A percentile compares a stretch with the other conserved stretches of the same genome.
phyloP scores from a whole-genome alignment of 1,140 invertebrate genomes.

The Eumaeus atala region DNA sequence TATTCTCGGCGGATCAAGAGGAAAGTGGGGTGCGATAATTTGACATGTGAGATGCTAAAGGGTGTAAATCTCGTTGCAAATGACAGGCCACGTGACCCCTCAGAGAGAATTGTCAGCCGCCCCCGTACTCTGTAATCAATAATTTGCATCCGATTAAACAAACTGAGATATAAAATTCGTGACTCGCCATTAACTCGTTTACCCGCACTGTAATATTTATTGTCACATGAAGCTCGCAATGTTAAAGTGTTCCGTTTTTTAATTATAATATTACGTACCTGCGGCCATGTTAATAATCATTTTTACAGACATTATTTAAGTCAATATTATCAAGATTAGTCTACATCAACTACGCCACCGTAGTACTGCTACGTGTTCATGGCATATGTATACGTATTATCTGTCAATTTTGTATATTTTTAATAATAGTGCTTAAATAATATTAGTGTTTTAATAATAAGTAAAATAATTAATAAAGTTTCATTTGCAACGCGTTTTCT shows the following conservation, averaged over 20 bases:
- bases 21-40: constrained; percentile 33
- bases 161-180: constrained; percentile 26
- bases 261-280: too few species aligned
- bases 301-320: too few species aligned
- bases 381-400: too few species aligned
- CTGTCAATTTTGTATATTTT: too few species aligned
- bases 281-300: too few species aligned
- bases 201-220: constrained; percentile 17
- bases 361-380: too few species aligned
- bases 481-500: too few species aligned
- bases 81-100: constrained; percentile 46
- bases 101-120: constrained; percentile 7
- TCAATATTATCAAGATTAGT: too few species aligned
- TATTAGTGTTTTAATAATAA: too few species aligned
- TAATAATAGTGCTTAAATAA: too few species aligned
- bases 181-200: constrained; percentile 28
- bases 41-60: constrained; percentile 46
- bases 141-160: constrained; percentile 37
- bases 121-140: constrained; percentile 27
- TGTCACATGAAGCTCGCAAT: constrained; percentile 17
- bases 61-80: constrained; percentile 57
- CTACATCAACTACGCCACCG: too few species aligned
- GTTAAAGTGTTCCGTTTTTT: neutral
- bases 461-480: too few species aligned
- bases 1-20: constrained; percentile 27